Base-by-base conservation (phyloP, 2,888 invertebrate genomes). In the Drosophila fungiperda region DNA sequence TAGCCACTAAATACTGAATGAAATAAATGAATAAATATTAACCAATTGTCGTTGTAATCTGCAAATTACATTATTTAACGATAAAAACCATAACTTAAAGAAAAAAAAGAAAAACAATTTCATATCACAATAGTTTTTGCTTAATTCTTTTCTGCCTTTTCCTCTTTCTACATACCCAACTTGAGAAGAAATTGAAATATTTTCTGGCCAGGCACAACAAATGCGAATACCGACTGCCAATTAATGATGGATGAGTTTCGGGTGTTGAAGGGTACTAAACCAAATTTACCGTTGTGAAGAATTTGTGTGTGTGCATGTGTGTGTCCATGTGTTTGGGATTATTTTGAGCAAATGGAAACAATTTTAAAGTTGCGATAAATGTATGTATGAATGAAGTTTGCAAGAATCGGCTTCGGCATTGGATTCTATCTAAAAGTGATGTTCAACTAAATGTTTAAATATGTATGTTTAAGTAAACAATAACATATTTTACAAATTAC, bases 241-340 rank as follows among this genome's bases (percentile, higher is more conserved):
- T 74, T 23, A 60, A 89, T 90, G 91, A 91, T 91, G 82, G 91
- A 91, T 91, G 84, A 74, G 59, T 66, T 64, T 65, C 26, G 53
- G 63, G 62, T 67, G 67, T 72, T 83, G 78, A 80, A 82, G 78
- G 83, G 68, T 66, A 69, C 69, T 64, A 68, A 78, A 52, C 35
- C 63, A 68, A 67, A 63, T 75, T 65, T 74, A 65, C 75, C 71
- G 68, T 68, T 65, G 29, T 64, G 42, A 35, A 66, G 38, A 69
- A 35, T 35, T 9, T 35, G 53, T 38, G 17, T 17, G 17, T 38
- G 42, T 38, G n/a, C 11, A 11, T 40, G 5, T 42, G 9, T 42
- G 29, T 29, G 29, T 29, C 0, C 0, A 0, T 29, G 20, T 57
- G 52, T n/a, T n/a, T 62, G 61, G 61, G 58, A 66, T 75, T 72